phyloP scores from a whole-genome alignment of 2,113 vertebrate genomes.

The Tinamus guttatus region DNA sequence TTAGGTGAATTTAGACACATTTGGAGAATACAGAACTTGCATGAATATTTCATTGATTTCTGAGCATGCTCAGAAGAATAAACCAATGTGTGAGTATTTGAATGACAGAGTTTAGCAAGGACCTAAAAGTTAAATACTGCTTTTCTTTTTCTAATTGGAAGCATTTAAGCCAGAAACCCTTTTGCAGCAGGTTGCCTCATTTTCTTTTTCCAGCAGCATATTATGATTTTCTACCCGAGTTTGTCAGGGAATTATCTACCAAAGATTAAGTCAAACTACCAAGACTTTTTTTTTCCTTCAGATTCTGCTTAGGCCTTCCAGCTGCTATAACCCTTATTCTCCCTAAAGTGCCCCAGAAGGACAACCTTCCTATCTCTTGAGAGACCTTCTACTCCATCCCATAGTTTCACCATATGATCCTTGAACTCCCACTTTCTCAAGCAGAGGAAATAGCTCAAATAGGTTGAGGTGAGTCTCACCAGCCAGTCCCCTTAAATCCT shows the following conservation, averaged over 20 bases:
- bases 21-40: background rate
- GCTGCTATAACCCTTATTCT: background rate
- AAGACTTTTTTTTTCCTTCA: background rate
- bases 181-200: accelerated
- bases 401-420: background rate
- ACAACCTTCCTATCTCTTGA: background rate
- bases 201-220: background rate
- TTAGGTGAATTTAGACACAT: background rate
- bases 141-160: background rate
- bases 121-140: background rate
- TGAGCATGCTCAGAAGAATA: accelerated
- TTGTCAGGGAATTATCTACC: background rate
- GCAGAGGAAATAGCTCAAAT: background rate
- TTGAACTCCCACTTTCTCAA: background rate
- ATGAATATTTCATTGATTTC: background rate
- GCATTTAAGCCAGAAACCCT: background rate
- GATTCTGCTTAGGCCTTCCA: background rate
- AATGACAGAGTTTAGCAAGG: background rate
- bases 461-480: background rate
- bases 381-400: background rate
- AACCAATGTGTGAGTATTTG: background rate
- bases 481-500: background rate
- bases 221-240: background rate
- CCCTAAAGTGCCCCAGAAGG: background rate
- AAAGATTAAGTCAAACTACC: background rate